phyloP scores from a whole-genome alignment of 2,797 vertebrate genomes.

The Onychomys leucogaster region DNA sequence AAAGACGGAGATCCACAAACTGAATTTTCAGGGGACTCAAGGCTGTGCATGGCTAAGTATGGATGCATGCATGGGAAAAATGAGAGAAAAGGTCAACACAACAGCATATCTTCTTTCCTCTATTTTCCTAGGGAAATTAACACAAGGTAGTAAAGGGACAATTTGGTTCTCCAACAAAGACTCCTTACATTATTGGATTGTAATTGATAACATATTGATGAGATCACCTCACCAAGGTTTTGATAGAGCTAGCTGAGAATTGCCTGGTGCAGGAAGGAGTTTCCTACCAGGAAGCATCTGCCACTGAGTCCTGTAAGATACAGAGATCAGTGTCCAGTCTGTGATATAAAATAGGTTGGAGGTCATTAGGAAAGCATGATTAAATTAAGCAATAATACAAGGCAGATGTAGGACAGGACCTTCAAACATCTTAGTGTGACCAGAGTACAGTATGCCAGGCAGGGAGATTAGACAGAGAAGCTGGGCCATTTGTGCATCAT shows the following conservation, averaged over 20 bases:
- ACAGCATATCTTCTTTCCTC: not conserved
- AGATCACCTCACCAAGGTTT: not conserved
- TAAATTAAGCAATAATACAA: slow-evolving; percentile 4
- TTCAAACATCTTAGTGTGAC: not conserved
- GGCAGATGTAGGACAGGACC: not conserved
- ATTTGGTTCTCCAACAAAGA: not conserved
- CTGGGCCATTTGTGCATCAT: not conserved
- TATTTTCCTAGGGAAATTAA: not conserved
- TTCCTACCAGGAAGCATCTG: not conserved
- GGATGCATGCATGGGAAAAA: not conserved
- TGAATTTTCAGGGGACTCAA: not conserved
- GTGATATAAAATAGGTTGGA: not conserved
- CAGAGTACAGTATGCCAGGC: not conserved
- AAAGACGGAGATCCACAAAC: not conserved
- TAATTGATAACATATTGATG: too few relatives aligned
- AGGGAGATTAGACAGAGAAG: not conserved
- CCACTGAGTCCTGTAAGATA: not conserved
- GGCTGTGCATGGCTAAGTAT: not conserved
- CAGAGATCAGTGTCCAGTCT: not conserved
- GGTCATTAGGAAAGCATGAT: not conserved
- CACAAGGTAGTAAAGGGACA: not conserved
- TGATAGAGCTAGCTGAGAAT: not conserved
- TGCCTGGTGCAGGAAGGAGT: accelerated
- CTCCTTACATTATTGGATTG: too few relatives aligned
- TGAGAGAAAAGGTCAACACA: not conserved